A percentile compares a stretch with the other conserved stretches of the same genome.
These are phyloP conservation scores for Kryptolebias marmoratus DNA, from an alignment of 2,113 vertebrate species.

Conservation along the genomic window DNA sequence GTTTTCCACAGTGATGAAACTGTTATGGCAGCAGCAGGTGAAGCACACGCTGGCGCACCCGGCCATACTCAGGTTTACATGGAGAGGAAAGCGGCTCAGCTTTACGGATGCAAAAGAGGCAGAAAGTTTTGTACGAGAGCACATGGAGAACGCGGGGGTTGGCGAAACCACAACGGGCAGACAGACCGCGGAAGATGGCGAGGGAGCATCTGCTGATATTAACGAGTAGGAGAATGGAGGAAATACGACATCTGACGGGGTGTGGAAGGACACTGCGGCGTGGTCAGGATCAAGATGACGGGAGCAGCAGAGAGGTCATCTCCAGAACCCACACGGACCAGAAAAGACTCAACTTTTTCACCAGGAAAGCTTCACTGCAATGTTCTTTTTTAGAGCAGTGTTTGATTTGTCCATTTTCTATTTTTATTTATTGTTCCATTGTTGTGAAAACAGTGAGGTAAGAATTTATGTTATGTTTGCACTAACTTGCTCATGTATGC, in stretches of 20 bases:
- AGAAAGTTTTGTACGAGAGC: not conserved
- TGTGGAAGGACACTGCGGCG: not conserved
- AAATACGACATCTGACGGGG: not conserved
- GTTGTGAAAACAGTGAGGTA: too few relatives aligned
- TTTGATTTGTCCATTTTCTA: too few relatives aligned
- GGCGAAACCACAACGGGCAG: not conserved
- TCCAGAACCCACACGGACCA: too few relatives aligned
- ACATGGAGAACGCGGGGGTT: not conserved
- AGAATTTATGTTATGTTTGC: not conserved
- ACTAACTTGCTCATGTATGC: not conserved
- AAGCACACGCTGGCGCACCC: not conserved
- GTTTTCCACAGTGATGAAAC: not conserved
- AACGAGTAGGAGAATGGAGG: not conserved
- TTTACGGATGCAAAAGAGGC: constrained; percentile 1
- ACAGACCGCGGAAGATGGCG: not conserved
- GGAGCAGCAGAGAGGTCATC: not conserved
- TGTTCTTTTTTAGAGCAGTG: too few relatives aligned
- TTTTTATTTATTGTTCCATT: too few relatives aligned
- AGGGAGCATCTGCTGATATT: not conserved
- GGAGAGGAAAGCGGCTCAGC: constrained; percentile 1
- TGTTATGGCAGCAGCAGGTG: not conserved
- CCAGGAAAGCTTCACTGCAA: too few relatives aligned
- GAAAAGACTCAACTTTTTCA: too few relatives aligned
- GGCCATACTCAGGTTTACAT: not conserved
- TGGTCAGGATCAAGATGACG: not conserved